Conservation (phyloP, 30 jellyfish, hydroid and myxozoan genomes). For the Aurelia sp. region DNA sequence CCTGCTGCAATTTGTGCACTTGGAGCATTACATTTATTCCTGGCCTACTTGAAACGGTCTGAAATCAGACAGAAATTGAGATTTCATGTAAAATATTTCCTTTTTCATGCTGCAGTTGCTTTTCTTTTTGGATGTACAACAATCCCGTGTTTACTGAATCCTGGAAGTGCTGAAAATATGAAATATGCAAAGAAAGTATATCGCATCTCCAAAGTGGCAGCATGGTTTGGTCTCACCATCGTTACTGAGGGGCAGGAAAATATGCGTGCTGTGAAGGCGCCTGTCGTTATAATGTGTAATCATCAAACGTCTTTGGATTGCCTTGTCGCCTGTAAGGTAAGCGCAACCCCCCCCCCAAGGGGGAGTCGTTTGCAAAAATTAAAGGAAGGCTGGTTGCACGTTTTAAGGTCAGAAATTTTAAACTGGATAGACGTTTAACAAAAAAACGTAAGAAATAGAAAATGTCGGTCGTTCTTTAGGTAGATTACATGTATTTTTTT, state of each 20-base stretch:
- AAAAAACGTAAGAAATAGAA: no score
- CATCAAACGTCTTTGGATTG: conserved; percentile 88
- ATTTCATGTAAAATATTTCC: conserved; percentile 52
- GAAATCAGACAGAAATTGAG: conserved; percentile 17
- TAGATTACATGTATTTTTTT: no score
- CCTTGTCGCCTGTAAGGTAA: conserved; percentile 49
- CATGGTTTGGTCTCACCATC: conserved; percentile 71
- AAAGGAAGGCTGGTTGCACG: no score
- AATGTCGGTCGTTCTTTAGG: no score
- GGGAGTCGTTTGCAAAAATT: no score
- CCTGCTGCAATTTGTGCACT: no score
- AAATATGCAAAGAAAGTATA: conserved; percentile 34
- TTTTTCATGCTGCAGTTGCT: conserved; percentile 43
- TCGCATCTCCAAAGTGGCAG: conserved; percentile 33
- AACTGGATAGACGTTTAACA: no score
- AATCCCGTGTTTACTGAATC: conserved; percentile 58
- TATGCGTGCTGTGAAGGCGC: conserved; percentile 35
- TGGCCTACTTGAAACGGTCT: no score
- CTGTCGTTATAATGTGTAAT: conserved; percentile 71
- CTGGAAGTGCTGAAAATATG: conserved; percentile 76
- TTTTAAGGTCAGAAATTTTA: no score
- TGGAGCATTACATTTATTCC: no score
- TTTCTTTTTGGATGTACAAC: conserved; percentile 24
- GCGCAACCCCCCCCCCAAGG: no score
- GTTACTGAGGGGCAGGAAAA: conserved; percentile 60